Evolutionary conservation across 1,140 invertebrate species (phyloP).

Genomic region (Drosophila saltans): DNA sequence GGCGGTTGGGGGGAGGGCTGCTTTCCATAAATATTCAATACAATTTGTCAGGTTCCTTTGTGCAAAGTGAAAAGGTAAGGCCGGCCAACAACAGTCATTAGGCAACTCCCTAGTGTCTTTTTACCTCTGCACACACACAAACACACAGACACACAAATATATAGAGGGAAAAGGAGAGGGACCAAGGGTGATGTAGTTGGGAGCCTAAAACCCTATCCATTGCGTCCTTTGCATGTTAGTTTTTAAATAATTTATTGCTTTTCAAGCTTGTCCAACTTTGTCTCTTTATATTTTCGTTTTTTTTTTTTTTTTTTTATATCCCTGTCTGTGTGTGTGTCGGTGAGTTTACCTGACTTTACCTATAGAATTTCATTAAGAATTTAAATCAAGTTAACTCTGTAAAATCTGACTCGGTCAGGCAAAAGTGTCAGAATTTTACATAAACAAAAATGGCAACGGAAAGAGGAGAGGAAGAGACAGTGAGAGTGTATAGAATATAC

Average conservation of each 20-base stretch:
- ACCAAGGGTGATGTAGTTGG: not conserved
- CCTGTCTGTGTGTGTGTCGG: conserved; percentile 1
- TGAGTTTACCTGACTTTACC: conserved; percentile 1
- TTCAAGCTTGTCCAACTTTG: conserved; percentile 46
- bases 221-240: conserved; percentile 43
- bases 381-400: conserved; percentile 54
- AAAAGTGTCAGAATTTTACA: not conserved
- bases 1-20: conserved; percentile 1
- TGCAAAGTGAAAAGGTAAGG: conserved; percentile 14
- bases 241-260: conserved; percentile 71
- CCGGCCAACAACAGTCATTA: conserved; percentile 39
- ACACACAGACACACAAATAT: not conserved
- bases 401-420: conserved; percentile 2
- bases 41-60: conserved; percentile 22
- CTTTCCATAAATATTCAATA: conserved; percentile 47
- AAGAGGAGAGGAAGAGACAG: not conserved
- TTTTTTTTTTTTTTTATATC: not conserved
- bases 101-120: conserved; percentile 51
- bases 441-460: not conserved
- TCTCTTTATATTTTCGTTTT: conserved; percentile 17
- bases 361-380: conserved; percentile 64
- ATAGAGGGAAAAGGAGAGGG: not conserved
- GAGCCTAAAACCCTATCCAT: not conserved
- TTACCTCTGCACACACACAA: conserved; percentile 30
- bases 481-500: not conserved